Evolutionary conservation across 2,888 invertebrate genomes (phyloP), one percentile per base, ranked within the genome.

Genomic region (Biston stratarius): DNA sequence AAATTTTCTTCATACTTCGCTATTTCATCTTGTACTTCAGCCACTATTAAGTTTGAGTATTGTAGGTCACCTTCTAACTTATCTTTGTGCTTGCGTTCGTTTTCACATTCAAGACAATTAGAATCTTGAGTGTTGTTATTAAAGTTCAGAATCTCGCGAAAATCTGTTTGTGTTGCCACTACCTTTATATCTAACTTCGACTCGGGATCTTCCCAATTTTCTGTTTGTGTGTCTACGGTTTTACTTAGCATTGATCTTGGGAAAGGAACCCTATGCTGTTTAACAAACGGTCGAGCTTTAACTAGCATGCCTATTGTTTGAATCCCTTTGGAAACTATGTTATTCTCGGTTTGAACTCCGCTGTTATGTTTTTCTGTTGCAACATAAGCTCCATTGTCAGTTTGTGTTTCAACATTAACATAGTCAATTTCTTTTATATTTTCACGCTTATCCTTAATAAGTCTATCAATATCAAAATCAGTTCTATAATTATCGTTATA

Each of bases 1-100:
- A 92, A 75, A 68, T 89, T 89, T 1, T 82, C 73, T 58, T 91
- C 92, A 61, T 88, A 92, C 36, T 70, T 77, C 1, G 77, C 75
- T 33, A 93, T 70, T 68, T 87, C 86, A 3, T 47, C 38, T 74
- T 86, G 75, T 79, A 91, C 80, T 57, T 88, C 83, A 14, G 71
- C 73, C 8, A 86, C 60, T 8, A 77, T 77, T 33, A 60, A 69
- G 36, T 82, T 80, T 0, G 85, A 84, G 24, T 70, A 69, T 57
- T 64, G 75, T 5, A 85, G 47, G 14, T 90, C 86, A 12, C 62
- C 80, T 80, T 91, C 86, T 60, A 91, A 81, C 73, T 84, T 83
- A 0, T 71, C 67, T 1, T 81, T 75, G 55, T 86, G 78, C 42
- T 68, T 76, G 47, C 77, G 83, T 7, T 77, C 49, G 49, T 75